phyloP scores from a whole-genome alignment of 2,888 invertebrate genomes.

The Pheosia gnoma region DNA sequence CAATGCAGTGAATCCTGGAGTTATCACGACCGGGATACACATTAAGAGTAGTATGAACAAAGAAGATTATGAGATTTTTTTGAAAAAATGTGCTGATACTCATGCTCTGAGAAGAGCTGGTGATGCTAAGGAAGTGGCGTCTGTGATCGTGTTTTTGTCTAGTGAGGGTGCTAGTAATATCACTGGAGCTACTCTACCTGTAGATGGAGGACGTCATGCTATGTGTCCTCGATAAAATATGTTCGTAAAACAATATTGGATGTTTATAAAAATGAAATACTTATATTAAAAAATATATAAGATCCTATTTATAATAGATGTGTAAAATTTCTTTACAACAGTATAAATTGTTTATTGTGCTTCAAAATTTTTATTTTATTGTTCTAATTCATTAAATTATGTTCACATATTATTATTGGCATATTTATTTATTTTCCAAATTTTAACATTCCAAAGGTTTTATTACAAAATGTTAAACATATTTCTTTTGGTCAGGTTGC shows the following conservation, averaged over 20 bases:
- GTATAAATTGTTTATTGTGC: not conserved
- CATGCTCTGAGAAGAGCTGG: constrained; percentile 96
- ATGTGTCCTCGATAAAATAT: constrained; percentile 88
- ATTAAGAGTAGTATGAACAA: constrained; percentile 91
- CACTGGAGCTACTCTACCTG: constrained; percentile 92
- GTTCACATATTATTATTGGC: no score
- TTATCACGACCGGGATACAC: constrained; percentile 94
- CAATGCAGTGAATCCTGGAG: constrained; percentile 97
- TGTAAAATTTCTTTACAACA: not conserved
- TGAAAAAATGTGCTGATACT: constrained; percentile 91
- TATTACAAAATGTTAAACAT: constrained; percentile 2
- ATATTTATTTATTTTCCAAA: not conserved
- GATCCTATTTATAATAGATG: no score
- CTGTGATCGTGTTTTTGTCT: constrained; percentile 94
- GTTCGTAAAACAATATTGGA: not conserved
- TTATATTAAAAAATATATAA: no score
- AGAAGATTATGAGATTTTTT: constrained; percentile 90
- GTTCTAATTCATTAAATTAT: no score
- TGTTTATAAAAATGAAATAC: no score
- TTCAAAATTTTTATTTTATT: not conserved
- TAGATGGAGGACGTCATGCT: constrained; percentile 95
- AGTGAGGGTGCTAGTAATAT: constrained; percentile 92
- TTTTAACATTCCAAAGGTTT: not conserved
- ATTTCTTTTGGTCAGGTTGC: constrained; percentile 22
- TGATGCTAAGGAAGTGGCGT: constrained; percentile 92